phyloP scores from a whole-genome alignment of 2,113 vertebrate species.

The Bufo bufo region DNA sequence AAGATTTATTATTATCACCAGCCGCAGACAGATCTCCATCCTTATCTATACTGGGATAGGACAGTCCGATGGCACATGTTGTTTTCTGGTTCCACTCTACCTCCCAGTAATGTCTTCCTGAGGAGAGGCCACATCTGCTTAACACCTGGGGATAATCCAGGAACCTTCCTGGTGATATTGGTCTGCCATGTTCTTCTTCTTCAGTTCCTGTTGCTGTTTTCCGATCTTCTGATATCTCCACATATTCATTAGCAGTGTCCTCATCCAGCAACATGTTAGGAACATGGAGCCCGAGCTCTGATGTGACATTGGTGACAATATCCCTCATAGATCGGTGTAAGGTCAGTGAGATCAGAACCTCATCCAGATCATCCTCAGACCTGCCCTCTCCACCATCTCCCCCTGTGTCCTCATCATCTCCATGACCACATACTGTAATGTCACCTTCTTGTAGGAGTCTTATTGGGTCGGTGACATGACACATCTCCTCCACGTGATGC shows the following conservation, averaged over 20 bases:
- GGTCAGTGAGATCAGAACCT: neutral
- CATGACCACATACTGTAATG: neutral
- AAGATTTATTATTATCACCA: conserved; percentile 16
- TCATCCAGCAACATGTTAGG: neutral
- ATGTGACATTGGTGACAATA: neutral
- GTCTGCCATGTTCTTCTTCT: neutral
- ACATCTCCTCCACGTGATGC: no score
- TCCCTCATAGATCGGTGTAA: conserved; percentile 1
- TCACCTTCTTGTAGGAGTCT: neutral
- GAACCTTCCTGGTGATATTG: neutral
- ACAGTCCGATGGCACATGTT: neutral
- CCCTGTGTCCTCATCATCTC: neutral
- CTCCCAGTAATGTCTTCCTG: conserved; percentile 11
- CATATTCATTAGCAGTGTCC: neutral
- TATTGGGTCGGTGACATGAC: no score
- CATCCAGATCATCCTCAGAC: neutral
- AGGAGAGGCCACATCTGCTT: neutral
- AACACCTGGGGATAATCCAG: neutral
- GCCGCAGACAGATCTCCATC: neutral
- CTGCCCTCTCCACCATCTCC: neutral
- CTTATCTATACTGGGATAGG: conserved; percentile 13
- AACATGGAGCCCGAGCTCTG: neutral
- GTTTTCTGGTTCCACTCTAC: neutral
- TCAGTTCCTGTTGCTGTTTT: neutral
- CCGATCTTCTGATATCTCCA: neutral